Conservation (phyloP, 37 sponge, comb jelly and placozoan genomes). For the Dysidea cf. avara region DNA sequence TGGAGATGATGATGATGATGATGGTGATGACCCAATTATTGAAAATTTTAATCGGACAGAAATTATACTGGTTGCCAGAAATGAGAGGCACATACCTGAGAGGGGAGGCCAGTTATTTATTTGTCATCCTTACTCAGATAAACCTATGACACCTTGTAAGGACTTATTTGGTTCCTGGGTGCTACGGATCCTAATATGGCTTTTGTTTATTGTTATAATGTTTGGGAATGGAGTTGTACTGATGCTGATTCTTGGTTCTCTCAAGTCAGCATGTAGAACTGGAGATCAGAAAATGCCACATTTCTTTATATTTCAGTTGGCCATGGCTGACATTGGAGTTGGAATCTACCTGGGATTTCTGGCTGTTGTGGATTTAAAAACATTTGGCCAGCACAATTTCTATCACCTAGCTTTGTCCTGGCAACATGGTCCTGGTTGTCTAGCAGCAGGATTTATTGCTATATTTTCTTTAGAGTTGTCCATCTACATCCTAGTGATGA, state of each 20-base stretch:
- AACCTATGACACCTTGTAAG: constrained; percentile 71
- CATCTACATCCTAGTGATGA: constrained; percentile 60
- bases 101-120: too few species aligned
- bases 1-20: too few species aligned
- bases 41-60: too few species aligned
- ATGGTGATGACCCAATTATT: too few species aligned
- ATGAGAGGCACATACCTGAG: too few species aligned
- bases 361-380: constrained; percentile 70
- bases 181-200: constrained; percentile 68
- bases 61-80: too few species aligned
- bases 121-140: too few species aligned
- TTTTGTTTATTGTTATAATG: constrained; percentile 48
- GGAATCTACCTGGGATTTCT: constrained; percentile 85
- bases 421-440: constrained; percentile 80
- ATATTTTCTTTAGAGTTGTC: constrained; percentile 80
- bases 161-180: constrained; percentile 65
- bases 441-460: constrained; percentile 87
- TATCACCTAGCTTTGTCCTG: constrained; percentile 74
- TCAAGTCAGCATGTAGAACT: too few species aligned
- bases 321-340: constrained; percentile 81
- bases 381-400: constrained; percentile 58
- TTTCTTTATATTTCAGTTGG: constrained; percentile 77
- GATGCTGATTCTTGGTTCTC: constrained; percentile 63
- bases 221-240: constrained; percentile 76
- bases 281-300: constrained; percentile 47